phyloP scores from a whole-genome alignment of 2,113 vertebrate genomes.

The Megatriorchis doriae region DNA sequence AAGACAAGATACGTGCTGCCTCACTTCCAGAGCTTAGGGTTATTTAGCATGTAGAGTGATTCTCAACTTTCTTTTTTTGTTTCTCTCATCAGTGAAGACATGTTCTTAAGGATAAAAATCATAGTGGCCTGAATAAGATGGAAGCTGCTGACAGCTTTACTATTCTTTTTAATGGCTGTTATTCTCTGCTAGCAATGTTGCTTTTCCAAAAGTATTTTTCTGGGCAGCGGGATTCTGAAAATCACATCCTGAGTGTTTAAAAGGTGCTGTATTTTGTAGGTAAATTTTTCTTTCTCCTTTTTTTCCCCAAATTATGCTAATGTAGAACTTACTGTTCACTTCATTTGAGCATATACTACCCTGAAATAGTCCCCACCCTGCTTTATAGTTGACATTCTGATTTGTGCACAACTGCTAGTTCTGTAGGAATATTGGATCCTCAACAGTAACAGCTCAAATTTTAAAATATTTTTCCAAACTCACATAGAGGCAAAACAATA shows the following conservation, averaged over 20 bases:
- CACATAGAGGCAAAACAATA: background rate
- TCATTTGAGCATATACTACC: background rate
- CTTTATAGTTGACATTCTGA: background rate
- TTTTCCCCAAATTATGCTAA: background rate
- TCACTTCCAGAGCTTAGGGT: background rate
- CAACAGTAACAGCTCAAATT: background rate
- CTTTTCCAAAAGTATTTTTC: background rate
- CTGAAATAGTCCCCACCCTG: background rate
- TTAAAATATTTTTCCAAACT: background rate
- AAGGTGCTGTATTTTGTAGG: background rate
- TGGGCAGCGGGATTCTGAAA: background rate
- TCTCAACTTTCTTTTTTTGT: background rate
- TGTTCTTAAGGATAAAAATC: background rate
- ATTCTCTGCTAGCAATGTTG: background rate
- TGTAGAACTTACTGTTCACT: background rate
- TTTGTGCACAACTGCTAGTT: background rate
- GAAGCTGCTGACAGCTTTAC: slow-evolving; percentile 29
- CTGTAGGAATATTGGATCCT: background rate
- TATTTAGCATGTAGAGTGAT: background rate
- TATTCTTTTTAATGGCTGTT: background rate
- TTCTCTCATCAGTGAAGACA: background rate
- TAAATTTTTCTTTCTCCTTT: background rate
- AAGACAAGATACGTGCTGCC: rapidly evolving
- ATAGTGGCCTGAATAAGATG: background rate
- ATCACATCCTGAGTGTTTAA: background rate